Evolutionary conservation across 2,113 vertebrate species (phyloP).

Genomic region (Rhinopithecus roxellana): DNA sequence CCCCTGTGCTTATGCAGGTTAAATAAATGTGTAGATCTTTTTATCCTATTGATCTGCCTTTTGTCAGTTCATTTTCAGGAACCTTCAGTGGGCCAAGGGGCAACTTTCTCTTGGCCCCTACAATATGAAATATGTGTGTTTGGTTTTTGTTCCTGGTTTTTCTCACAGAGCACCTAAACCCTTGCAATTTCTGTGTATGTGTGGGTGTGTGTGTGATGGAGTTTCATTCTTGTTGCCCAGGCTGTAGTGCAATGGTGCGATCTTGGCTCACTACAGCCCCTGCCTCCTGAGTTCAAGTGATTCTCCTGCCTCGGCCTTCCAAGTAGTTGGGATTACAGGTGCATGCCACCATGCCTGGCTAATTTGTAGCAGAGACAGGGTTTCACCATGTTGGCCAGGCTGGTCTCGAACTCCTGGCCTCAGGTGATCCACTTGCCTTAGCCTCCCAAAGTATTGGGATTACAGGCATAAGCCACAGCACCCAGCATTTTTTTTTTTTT

Average conservation of each 20-base stretch:
- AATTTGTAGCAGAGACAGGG: no score
- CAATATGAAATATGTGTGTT: background rate
- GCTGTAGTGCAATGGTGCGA: background rate
- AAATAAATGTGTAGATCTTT: background rate
- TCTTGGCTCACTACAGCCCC: background rate
- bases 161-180: background rate
- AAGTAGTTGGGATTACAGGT: no score
- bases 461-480: no score
- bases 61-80: background rate
- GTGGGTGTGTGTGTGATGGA: no score
- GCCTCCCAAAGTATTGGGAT: no score
- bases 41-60: background rate
- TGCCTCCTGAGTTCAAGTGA: no score
- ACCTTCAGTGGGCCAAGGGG: background rate
- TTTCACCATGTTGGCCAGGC: no score
- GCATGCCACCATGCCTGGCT: accelerated
- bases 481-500: no score
- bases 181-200: background rate
- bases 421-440: no score
- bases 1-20: background rate
- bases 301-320: no score
- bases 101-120: background rate
- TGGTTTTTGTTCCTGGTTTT: background rate
- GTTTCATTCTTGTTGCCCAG: background rate
- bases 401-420: no score